A percentile compares a stretch with the other conserved stretches of the same genome.
phyloP scores from a whole-genome alignment of 2,113 vertebrate species.

The Oncorhynchus clarkii region DNA sequence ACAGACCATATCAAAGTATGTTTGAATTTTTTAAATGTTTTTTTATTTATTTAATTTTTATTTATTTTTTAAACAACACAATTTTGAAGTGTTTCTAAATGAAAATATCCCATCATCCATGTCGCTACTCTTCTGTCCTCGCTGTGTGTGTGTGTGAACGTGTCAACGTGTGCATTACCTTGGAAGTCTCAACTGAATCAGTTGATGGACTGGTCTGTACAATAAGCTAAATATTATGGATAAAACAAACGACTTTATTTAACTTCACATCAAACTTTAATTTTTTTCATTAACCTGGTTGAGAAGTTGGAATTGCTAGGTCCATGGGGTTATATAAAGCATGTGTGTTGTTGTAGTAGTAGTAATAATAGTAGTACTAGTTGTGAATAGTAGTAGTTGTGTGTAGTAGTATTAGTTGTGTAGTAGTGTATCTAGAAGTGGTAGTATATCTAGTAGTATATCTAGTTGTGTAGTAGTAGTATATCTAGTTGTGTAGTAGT shows the following conservation, averaged over 20 bases:
- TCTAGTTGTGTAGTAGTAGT: no score
- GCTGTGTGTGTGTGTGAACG: slow-evolving; percentile 6
- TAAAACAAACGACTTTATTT: slow-evolving; percentile 36
- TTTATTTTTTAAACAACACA: neutral
- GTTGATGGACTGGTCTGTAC: neutral
- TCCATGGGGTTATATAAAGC: no score
- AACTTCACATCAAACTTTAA: slow-evolving; percentile 49
- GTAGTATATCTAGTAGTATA: no score
- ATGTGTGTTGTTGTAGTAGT: no score
- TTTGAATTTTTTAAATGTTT: neutral
- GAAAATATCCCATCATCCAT: neutral
- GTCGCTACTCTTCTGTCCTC: slow-evolving; percentile 3
- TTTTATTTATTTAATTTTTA: neutral
- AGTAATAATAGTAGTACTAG: no score
- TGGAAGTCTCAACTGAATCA: neutral
- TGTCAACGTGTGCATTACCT: neutral
- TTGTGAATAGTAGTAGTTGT: no score
- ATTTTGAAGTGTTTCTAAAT: slow-evolving; percentile 14
- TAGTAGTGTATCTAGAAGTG: no score
- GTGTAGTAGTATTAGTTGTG: no score
- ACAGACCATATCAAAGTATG: neutral
- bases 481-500: no score
- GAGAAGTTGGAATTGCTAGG: slow-evolving; percentile 16
- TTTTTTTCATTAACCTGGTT: slow-evolving; percentile 19
- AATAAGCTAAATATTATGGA: slow-evolving; percentile 9